A percentile compares a stretch with the other conserved stretches of the same genome.
These are phyloP conservation scores for Pseudopipra pipra DNA, from an alignment of 2,113 vertebrate genomes.

Conservation along the genomic window DNA sequence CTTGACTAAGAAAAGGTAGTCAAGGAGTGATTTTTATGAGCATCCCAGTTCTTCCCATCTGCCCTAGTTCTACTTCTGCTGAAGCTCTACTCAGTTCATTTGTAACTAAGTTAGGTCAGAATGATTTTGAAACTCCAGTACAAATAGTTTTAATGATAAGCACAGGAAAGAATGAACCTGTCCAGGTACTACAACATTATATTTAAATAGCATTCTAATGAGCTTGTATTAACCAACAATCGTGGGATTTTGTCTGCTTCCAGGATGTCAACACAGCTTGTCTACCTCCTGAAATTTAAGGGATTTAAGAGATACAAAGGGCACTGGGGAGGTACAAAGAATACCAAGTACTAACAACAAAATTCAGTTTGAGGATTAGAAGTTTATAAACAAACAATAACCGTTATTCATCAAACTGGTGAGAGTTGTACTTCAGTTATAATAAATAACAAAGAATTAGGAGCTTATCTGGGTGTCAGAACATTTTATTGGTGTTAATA, in stretches of 20 bases:
- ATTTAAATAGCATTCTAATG: not conserved
- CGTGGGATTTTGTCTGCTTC: not conserved
- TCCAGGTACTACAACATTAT: not conserved
- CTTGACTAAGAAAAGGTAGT: not conserved
- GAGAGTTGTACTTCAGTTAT: not conserved
- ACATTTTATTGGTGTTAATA: not conserved
- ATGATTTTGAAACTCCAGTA: not conserved
- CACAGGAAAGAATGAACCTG: rapidly evolving
- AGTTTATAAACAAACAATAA: not conserved
- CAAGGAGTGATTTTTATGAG: not conserved
- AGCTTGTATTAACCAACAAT: not conserved
- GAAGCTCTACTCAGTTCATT: not conserved
- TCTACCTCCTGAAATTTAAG: not conserved
- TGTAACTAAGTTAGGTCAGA: not conserved
- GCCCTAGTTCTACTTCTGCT: not conserved
- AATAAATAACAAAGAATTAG: not conserved
- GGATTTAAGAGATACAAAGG: not conserved
- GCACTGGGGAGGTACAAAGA: not conserved
- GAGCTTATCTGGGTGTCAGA: not conserved
- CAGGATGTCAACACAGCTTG: not conserved
- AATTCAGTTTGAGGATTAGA: not conserved
- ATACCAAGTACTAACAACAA: not conserved
- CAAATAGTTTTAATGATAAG: not conserved
- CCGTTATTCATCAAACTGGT: not conserved
- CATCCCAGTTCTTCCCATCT: not conserved